phyloP scores from a whole-genome alignment of 2,888 invertebrate species.

The Atherix ibis region DNA sequence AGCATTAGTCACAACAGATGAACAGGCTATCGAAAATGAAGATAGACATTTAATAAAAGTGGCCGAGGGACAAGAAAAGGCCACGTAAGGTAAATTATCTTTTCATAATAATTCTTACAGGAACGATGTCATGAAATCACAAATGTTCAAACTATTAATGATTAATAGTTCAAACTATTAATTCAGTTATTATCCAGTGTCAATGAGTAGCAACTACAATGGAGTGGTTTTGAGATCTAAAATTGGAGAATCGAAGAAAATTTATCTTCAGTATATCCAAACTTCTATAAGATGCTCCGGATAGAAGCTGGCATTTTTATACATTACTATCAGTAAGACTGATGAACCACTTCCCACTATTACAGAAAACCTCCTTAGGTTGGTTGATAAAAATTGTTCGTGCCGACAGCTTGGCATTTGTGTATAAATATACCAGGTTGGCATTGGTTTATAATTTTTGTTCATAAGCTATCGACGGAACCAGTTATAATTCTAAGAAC shows the following conservation, averaged over 20 bases:
- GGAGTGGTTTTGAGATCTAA: conserved; percentile 39
- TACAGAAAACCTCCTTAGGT: no score
- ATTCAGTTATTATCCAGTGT: conserved; percentile 89
- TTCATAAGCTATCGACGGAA: no score
- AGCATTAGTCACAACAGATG: conserved; percentile 1
- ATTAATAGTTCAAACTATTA: conserved; percentile 75
- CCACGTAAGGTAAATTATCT: conserved; percentile 33
- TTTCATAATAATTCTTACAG: conserved; percentile 40
- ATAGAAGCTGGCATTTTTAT: no score
- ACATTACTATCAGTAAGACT: no score
- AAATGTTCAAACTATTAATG: conserved; percentile 88
- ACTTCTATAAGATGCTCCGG: conserved; percentile 72
- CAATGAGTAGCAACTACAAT: conserved; percentile 57
- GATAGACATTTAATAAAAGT: conserved; percentile 37
- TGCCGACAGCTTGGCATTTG: no score
- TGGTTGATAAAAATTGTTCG: no score
- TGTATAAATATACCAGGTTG: no score
- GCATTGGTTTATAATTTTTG: no score
- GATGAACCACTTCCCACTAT: no score
- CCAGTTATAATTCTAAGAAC: no score
- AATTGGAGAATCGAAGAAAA: no score
- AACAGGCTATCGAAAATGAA: conserved; percentile 5
- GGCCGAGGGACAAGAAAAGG: conserved; percentile 33
- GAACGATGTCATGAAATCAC: conserved; percentile 90
- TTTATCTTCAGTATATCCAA: conserved; percentile 64